phyloP scores from a whole-genome alignment of 1,140 invertebrate species.

The Bombus sylvicola region DNA sequence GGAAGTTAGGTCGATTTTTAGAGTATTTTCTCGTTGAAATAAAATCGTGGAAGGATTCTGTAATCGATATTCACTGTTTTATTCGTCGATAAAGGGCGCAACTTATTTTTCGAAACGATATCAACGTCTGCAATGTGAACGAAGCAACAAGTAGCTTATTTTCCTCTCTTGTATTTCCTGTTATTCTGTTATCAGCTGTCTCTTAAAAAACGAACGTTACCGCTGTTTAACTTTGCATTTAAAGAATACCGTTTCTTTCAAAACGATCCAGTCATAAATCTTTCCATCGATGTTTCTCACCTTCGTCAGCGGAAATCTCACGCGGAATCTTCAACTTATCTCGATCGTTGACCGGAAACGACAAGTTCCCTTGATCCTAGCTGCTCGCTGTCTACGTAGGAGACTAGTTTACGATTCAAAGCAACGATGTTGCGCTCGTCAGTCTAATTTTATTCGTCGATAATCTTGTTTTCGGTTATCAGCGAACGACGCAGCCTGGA shows the following conservation, averaged over 20 bases:
- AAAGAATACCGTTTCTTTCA: neutral
- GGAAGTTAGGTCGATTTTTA: neutral
- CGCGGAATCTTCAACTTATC: neutral
- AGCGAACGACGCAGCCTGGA: constrained; percentile 1
- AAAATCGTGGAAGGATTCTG: neutral
- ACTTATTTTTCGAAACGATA: neutral
- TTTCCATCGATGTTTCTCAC: neutral
- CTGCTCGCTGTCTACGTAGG: constrained; percentile 7
- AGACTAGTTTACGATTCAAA: constrained; percentile 10
- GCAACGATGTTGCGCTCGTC: neutral
- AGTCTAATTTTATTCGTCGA: constrained; percentile 11
- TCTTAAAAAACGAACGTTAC: neutral
- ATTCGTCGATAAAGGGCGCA: neutral
- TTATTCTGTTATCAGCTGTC: neutral
- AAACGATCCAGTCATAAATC: neutral
- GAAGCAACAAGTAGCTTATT: neutral
- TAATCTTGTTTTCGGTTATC: neutral
- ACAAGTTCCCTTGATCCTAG: neutral
- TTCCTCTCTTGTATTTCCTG: neutral
- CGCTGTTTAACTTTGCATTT: neutral
- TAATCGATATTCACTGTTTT: neutral
- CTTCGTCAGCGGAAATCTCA: neutral
- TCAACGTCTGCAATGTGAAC: neutral
- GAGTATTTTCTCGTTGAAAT: neutral
- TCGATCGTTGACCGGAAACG: neutral